Evolutionary conservation across 2,797 vertebrate species (phyloP).

Genomic region (Tokudaia muenninki): DNA sequence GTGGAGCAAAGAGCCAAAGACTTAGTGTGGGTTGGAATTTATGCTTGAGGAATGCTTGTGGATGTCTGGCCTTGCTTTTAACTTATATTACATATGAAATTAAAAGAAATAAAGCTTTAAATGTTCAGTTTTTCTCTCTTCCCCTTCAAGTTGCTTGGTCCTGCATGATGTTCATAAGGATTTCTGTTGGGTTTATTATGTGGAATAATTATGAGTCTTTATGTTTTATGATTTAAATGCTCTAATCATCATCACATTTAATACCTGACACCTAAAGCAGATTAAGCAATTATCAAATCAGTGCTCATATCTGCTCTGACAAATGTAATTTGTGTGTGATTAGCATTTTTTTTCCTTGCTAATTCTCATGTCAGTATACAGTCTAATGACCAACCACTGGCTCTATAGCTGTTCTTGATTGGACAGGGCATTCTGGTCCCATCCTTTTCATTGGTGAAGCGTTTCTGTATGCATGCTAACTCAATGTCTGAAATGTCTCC

Average conservation of each 20-base stretch:
- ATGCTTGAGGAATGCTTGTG: conserved; percentile 14
- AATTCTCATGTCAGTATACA: background rate
- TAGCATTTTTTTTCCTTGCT: background rate
- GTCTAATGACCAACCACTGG: background rate
- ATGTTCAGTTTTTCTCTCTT: background rate
- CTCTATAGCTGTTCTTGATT: background rate
- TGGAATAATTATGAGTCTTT: conserved; percentile 19
- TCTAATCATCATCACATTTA: background rate
- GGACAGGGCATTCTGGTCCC: background rate
- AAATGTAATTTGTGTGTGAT: background rate
- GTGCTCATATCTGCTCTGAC: background rate
- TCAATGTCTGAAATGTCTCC: background rate
- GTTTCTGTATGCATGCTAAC: background rate
- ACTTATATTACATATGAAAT: conserved; percentile 55
- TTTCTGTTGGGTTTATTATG: conserved; percentile 19
- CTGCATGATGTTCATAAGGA: background rate
- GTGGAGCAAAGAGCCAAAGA: background rate
- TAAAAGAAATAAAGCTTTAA: background rate
- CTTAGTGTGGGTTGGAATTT: conserved; percentile 14
- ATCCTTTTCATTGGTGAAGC: conserved; percentile 10
- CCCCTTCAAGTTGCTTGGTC: background rate
- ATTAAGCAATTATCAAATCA: conserved; percentile 37
- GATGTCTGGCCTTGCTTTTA: conserved; percentile 38
- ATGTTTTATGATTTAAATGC: conserved; percentile 24
- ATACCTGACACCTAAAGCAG: background rate